These are phyloP conservation scores for Hypomecis punctinalis DNA, from an alignment of 2,888 invertebrate genomes.

Conservation along the genomic window DNA sequence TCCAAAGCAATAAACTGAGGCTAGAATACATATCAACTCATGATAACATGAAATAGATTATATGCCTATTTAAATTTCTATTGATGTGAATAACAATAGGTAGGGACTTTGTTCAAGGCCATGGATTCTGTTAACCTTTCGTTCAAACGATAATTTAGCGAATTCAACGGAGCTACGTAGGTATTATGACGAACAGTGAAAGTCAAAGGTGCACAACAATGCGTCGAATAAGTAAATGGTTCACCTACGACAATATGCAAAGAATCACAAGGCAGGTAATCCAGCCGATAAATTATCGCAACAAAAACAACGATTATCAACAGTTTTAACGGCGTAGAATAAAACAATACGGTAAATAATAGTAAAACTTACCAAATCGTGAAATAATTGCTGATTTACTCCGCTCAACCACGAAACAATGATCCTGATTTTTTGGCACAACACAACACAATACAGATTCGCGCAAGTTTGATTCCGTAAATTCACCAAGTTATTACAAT, in stretches of 20 bases:
- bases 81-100: neutral
- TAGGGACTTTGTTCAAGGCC: slow-evolving; percentile 17
- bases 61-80: neutral
- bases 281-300: neutral
- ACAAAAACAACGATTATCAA: neutral
- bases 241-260: slow-evolving; percentile 10
- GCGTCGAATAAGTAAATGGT: neutral
- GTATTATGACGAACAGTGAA: slow-evolving; percentile 17
- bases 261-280: slow-evolving; percentile 1
- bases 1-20: too few species aligned
- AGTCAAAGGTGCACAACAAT: slow-evolving; percentile 11
- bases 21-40: too few species aligned
- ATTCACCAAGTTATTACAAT: neutral
- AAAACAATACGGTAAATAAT: slow-evolving; percentile 1
- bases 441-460: slow-evolving; percentile 38
- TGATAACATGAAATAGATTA: too few species aligned
- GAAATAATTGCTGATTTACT: slow-evolving; percentile 25
- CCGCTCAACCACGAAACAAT: slow-evolving; percentile 28
- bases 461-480: slow-evolving; percentile 3
- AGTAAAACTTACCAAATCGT: slow-evolving; percentile 20
- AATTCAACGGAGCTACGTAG: slow-evolving; percentile 12
- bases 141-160: slow-evolving; percentile 1
- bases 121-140: slow-evolving; percentile 1
- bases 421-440: slow-evolving; percentile 49
- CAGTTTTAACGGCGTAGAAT: neutral